Conservation (phyloP, 64 coral and sea anemone species). For the Anthopleura sola region DNA sequence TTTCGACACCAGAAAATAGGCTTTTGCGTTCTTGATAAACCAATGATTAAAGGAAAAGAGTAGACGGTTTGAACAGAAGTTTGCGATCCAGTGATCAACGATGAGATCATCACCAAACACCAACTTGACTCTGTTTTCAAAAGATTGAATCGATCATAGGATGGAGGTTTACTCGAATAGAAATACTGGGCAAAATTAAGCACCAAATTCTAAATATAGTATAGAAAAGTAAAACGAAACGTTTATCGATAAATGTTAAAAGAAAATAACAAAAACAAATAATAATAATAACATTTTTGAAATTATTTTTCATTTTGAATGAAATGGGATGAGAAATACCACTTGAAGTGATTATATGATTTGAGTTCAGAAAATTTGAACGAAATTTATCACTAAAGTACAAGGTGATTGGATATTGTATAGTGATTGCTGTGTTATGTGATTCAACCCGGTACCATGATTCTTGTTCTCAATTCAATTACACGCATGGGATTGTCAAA, state of each 20-base stretch:
- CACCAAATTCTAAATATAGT: background rate
- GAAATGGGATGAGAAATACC: too few species aligned
- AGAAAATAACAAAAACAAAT: background rate
- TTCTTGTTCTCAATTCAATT: background rate
- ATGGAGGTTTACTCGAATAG: background rate
- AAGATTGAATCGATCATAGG: background rate
- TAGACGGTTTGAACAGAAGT: background rate
- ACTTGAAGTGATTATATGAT: background rate
- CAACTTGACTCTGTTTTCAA: background rate
- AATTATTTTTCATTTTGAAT: too few species aligned
- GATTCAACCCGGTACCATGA: background rate
- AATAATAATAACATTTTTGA: background rate
- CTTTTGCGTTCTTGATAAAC: background rate
- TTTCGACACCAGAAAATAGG: background rate
- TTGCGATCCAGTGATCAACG: background rate
- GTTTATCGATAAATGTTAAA: background rate
- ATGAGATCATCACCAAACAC: background rate
- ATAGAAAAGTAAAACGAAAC: background rate
- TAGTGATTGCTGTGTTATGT: background rate
- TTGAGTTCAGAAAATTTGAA: background rate
- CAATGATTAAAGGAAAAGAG: background rate
- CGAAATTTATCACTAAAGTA: background rate
- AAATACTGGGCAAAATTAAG: background rate
- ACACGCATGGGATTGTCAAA: background rate
- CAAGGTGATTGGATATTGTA: background rate